A percentile compares a stretch with the other conserved stretches of the same genome.
Evolutionary conservation across 2,113 vertebrate species (phyloP).

Genomic region (Pygathrix nemaeus): DNA sequence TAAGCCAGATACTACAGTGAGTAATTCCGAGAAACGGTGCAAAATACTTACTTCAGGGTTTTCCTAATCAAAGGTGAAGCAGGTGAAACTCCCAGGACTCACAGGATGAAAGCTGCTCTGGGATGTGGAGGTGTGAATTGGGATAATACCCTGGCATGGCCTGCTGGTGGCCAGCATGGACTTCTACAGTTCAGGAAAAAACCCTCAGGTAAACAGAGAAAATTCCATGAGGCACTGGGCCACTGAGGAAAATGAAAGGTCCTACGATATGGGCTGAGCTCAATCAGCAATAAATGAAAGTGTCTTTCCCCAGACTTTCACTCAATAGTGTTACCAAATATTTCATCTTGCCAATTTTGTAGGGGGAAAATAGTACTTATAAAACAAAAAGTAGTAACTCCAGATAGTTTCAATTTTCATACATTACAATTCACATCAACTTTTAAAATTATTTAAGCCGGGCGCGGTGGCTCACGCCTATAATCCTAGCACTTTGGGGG

Average conservation of each 20-base stretch:
- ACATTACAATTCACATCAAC: background rate
- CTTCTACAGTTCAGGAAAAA: background rate
- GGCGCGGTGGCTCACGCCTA: accelerated
- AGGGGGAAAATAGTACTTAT: background rate
- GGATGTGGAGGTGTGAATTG: background rate
- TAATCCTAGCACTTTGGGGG: too few species aligned
- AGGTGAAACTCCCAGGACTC: background rate
- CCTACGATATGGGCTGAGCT: background rate
- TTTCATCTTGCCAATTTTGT: background rate
- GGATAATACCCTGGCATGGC: background rate
- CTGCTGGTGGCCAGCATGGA: background rate
- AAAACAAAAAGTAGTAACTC: background rate
- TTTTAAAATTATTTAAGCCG: background rate
- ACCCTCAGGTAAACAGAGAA: background rate
- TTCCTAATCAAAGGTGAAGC: background rate
- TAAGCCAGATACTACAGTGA: background rate
- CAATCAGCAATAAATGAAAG: background rate
- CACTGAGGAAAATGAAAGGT: background rate
- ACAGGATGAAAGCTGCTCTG: background rate
- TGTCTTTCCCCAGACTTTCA: background rate
- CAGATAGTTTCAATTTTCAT: background rate
- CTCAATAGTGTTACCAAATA: background rate
- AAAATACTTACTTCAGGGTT: background rate
- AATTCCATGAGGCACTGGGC: background rate
- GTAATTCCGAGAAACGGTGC: background rate